Evolutionary conservation across 2,888 invertebrate genomes (phyloP).

Genomic region (Callinectes sapidus): DNA sequence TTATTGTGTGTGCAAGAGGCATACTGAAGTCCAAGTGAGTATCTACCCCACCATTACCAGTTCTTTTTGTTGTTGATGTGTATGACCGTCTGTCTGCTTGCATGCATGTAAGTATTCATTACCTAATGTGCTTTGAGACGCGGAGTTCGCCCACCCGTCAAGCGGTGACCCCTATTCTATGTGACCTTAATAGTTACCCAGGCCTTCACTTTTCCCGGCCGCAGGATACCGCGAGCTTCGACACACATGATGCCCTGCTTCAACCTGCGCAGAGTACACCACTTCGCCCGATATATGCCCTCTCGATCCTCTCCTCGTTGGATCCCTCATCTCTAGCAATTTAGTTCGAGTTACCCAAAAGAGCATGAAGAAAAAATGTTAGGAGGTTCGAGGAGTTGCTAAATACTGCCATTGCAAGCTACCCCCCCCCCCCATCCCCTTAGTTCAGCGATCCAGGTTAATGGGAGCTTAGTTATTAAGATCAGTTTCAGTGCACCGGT

Average conservation of each 20-base stretch:
- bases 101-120: background rate
- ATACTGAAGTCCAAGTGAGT: background rate
- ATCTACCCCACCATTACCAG: background rate
- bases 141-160: background rate
- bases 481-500: background rate
- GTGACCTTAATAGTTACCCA: constrained; percentile 34
- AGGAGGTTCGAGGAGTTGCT: background rate
- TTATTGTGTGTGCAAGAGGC: background rate
- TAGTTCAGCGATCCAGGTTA: background rate
- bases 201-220: constrained; percentile 37
- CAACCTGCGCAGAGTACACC: background rate
- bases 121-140: background rate
- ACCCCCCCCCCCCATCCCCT: too few species aligned
- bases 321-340: background rate
- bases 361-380: background rate
- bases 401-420: background rate
- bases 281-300: background rate
- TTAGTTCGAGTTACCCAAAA: background rate
- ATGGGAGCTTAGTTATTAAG: background rate
- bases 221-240: background rate
- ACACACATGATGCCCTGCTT: background rate
- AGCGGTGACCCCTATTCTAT: constrained; percentile 35
- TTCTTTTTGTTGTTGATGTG: background rate
- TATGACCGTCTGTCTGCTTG: background rate
- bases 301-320: background rate